A percentile compares a stretch with the other conserved stretches of the same genome.
Conservation (phyloP, 2,888 invertebrate species). For the Coremacera marginata region DNA sequence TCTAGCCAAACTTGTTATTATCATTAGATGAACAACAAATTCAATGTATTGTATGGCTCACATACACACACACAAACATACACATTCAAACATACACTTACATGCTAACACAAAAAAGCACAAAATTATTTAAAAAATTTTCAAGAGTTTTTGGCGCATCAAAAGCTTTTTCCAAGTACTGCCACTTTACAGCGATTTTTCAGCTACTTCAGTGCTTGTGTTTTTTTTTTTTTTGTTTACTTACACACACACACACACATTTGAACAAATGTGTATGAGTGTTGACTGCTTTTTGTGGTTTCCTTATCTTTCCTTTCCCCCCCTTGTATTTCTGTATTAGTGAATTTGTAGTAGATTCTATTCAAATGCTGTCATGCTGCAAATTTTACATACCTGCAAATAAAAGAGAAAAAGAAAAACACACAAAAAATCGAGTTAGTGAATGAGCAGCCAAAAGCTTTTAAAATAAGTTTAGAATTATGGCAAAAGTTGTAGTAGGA, state of each 20-base stretch:
- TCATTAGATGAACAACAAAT: no score
- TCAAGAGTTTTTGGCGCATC: slow-evolving; percentile 38
- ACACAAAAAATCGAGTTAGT: slow-evolving; percentile 25
- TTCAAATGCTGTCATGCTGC: slow-evolving; percentile 62
- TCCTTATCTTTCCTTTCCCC: slow-evolving; percentile 37
- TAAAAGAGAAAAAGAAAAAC: slow-evolving; percentile 38
- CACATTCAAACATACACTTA: not conserved
- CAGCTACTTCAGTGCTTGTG: not conserved
- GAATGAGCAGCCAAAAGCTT: slow-evolving; percentile 35
- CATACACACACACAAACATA: not conserved
- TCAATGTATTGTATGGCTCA: no score
- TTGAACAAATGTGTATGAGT: slow-evolving; percentile 18
- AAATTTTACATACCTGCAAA: slow-evolving; percentile 52
- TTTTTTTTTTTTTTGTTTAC: slow-evolving; percentile 4
- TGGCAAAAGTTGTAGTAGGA: slow-evolving; percentile 15
- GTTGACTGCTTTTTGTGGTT: slow-evolving; percentile 29
- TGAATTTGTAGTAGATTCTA: slow-evolving; percentile 58
- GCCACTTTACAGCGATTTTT: slow-evolving; percentile 36
- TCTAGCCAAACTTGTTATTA: no score
- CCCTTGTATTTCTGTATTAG: slow-evolving; percentile 51
- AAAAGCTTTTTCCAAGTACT: slow-evolving; percentile 40
- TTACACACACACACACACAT: slow-evolving; percentile 3
- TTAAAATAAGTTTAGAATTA: slow-evolving; percentile 44
- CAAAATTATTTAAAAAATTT: slow-evolving; percentile 33
- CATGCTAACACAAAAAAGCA: not conserved